Conservation (phyloP, 2,797 vertebrate species). For the Hoplostethus atlanticus region DNA sequence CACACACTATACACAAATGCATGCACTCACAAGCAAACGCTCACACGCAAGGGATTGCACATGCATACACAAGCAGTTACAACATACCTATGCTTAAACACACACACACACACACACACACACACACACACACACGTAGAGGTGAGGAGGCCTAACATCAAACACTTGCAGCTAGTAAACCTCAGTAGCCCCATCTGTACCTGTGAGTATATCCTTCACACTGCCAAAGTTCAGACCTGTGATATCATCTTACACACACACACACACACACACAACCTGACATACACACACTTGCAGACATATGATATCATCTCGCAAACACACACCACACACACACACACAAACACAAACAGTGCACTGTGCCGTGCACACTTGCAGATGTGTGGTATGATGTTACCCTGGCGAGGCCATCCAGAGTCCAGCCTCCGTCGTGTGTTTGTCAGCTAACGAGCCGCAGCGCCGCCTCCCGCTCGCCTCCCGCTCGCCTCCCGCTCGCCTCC, state of each 20-base stretch:
- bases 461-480: background rate
- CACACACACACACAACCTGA: slow-evolving; percentile 15
- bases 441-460: slow-evolving; percentile 20
- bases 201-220: slow-evolving; percentile 48
- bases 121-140: slow-evolving; percentile 17
- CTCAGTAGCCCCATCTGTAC: slow-evolving; percentile 65
- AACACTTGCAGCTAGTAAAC: slow-evolving; percentile 66
- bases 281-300: slow-evolving; percentile 43
- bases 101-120: background rate
- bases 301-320: slow-evolving; percentile 65
- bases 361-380: slow-evolving; percentile 44
- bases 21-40: too few relatives aligned
- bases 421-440: slow-evolving; percentile 9
- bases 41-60: too few relatives aligned
- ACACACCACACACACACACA: slow-evolving; percentile 35
- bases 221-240: slow-evolving; percentile 60
- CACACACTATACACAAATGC: background rate
- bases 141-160: slow-evolving; percentile 56
- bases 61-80: too few relatives aligned
- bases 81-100: too few relatives aligned
- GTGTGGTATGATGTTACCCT: slow-evolving; percentile 51
- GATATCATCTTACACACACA: slow-evolving; percentile 65
- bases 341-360: background rate
- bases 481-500: too few relatives aligned
- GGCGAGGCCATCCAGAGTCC: slow-evolving; percentile 45